phyloP scores from a whole-genome alignment of 2,888 invertebrate genomes.

The Drosophila setosimentum region DNA sequence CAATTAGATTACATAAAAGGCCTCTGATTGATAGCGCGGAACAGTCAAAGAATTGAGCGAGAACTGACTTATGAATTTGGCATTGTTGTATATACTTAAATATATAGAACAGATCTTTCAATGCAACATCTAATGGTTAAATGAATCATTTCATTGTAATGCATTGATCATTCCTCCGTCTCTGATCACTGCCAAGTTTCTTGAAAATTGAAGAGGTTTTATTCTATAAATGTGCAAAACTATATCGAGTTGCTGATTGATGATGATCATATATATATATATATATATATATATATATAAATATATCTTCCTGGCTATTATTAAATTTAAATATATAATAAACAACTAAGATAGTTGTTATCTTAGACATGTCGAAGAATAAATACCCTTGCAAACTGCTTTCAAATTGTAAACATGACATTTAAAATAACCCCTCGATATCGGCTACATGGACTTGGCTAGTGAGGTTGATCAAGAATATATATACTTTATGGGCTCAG shows the following conservation, averaged over 20 bases:
- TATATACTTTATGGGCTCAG: not conserved
- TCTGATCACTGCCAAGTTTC: not conserved
- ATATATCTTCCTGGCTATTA: no score
- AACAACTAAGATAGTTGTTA: no score
- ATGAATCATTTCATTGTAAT: not conserved
- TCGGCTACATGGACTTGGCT: no score
- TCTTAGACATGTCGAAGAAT: not conserved
- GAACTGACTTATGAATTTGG: slow-evolving; percentile 19
- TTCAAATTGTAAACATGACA: no score
- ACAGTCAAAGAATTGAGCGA: not conserved
- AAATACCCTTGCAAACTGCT: not conserved
- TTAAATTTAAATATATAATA: not conserved
- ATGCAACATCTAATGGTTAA: not conserved
- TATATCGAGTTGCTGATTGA: not conserved
- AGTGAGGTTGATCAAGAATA: not conserved
- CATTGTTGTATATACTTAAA: not conserved
- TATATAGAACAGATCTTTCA: slow-evolving; percentile 5
- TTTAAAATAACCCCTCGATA: no score
- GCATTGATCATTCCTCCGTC: no score
- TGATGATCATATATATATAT: not conserved
- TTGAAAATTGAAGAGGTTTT: not conserved
- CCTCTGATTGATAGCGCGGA: slow-evolving; percentile 27
- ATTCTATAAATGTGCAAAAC: not conserved
- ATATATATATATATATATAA: not conserved
- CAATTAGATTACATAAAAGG: slow-evolving; percentile 36